Base-by-base conservation (phyloP, 1,140 invertebrate genomes). In the Anagrus nilaparvatae region DNA sequence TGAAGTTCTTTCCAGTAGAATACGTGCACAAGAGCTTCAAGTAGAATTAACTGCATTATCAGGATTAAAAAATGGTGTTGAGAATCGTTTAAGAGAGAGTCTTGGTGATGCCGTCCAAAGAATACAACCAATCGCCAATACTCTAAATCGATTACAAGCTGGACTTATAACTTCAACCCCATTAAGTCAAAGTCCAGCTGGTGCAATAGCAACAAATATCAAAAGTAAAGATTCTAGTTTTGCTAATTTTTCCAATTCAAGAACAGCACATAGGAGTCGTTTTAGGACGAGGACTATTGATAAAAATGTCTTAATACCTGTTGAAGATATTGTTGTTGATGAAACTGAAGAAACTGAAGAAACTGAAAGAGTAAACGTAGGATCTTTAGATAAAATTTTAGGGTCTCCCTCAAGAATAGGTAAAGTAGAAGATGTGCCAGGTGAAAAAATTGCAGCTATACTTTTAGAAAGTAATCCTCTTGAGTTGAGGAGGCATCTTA, bases 401-500 rank as follows among this genome's bases (percentile, higher is more conserved):
- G 49, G 67, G 17, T 69, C 66, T 23, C 66, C 66, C 17, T 56
- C 51, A 4, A 50, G 61, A 19, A 54, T 67, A 4, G 40, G 51
- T 20, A 47, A 64, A 20, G 50, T 62, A 5, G 55, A 52, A 21
- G n/a, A n/a, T n/a, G 57, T 69, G 2, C 79, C 83, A 60, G 72
- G 75, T 17, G 76, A 73, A 44, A 84, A 86, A 62, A 80, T 89
- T 53, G 74, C 81, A 47, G 83, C 84, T 55, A 89, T 91, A 61
- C 71, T 91, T 29, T 72, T 77, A 35, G 85, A 89, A 69, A 77
- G 76, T 28, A 84, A 85, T 65, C 79, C 82, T 4, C 59, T 88
- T 20, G 83, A 88, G 62, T 71, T 91, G 45, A 84, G 87, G 61
- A 75, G 85, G 39, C 85, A 89, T 68, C 70, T 91, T 16, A 77